Evolutionary conservation across 1,140 invertebrate species (phyloP), one percentile per base, ranked within the genome.

Genomic region (Caenorhabditis inopinata): DNA sequence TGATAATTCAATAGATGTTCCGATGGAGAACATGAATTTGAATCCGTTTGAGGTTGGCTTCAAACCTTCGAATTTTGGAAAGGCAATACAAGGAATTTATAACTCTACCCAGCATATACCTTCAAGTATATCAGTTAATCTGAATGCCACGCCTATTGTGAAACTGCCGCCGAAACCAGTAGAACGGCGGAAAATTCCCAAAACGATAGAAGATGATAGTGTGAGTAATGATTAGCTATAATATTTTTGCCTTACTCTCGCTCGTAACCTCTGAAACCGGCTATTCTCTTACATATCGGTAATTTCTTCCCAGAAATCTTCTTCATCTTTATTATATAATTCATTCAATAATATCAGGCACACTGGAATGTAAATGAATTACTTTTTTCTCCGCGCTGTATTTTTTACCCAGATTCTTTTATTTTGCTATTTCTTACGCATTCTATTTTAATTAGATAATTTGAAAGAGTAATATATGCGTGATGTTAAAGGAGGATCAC

Each of bases 61-160:
- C 32, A 68, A 68, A 68, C 58, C 58, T 23, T 32, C 58, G 2
- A 68, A 68, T 21, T 68, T 68, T 38, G 58, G 58, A 38, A 68
- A 68, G 38, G 38, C 58, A 1, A 68, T 68, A 5, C 58, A 68
- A 68, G 58, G 58, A 42, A 68, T 68, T 21, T 68, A 68, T 38
- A 68, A 68, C 32, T 68, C 58, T 11, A 68, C 58, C 2, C 32
- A 68, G 32, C 58, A 68, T 42, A 29, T 38, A 12, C 58, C 58
- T 11, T 42, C 58, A 21, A 68, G 58, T 38, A 21, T 68, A 42
- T 38, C 58, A 42, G 32, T 68, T 32, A 42, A 68, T 68, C 58
- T 68, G 58, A 68, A 42, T 42, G 58, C 38, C 32, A 68, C 38
- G 29, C 21, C 58, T 21, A 29, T 32, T 2, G 32, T 21, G 38